These are phyloP conservation scores for Cairina moschata DNA, from an alignment of 2,113 vertebrate species.

Conservation along the genomic window DNA sequence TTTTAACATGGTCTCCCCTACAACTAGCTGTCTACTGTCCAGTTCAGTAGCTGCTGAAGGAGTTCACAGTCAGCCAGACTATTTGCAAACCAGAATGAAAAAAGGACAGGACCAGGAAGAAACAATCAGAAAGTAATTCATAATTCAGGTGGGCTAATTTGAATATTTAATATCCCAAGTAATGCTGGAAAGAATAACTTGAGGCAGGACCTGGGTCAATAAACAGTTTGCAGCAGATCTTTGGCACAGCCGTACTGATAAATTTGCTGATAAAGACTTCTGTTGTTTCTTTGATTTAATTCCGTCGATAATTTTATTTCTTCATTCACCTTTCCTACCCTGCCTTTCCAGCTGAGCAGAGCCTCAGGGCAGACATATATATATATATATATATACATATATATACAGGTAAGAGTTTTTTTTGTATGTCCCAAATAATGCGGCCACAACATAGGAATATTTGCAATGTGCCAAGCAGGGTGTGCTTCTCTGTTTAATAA, in stretches of 20 bases:
- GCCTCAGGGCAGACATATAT: neutral
- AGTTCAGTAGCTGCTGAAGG: neutral
- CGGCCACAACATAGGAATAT: neutral
- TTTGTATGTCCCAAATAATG: neutral
- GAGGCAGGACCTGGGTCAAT: neutral
- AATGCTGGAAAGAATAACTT: neutral
- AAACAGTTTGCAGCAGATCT: slow-evolving; percentile 12
- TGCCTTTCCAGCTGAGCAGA: neutral
- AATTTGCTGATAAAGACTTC: neutral
- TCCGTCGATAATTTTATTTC: neutral
- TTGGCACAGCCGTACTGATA: neutral
- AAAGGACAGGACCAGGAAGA: neutral
- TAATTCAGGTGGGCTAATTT: neutral
- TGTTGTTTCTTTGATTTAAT: neutral
- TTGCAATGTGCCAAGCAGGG: neutral
- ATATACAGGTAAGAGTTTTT: neutral
- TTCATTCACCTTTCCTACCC: neutral
- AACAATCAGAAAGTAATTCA: neutral
- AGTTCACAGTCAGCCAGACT: neutral
- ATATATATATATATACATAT: neutral
- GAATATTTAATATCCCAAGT: neutral
- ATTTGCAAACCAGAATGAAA: neutral
- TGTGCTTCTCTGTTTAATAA: slow-evolving; percentile 3
- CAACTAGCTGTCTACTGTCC: neutral
- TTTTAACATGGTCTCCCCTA: neutral